A percentile compares a stretch with the other conserved stretches of the same genome.
Conservation (phyloP, 2,797 vertebrate species). For the Cheirogaleus major region DNA sequence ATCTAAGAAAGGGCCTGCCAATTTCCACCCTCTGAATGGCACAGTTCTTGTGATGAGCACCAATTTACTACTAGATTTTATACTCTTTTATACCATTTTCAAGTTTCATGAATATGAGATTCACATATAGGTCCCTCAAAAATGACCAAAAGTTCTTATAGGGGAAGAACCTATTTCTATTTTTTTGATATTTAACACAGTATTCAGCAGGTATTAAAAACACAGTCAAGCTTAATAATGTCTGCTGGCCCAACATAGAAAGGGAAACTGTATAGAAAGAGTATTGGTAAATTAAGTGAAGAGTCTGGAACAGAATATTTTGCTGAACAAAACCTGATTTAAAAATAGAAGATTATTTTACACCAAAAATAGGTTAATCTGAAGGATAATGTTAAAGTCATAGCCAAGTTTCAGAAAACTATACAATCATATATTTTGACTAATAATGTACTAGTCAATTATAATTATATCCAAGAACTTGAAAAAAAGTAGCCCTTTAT, state of each 20-base stretch:
- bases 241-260: background rate
- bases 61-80: background rate
- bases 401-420: background rate
- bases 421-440: slow-evolving; percentile 44
- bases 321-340: background rate
- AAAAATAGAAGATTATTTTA: slow-evolving; percentile 27
- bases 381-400: slow-evolving; percentile 28
- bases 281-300: background rate
- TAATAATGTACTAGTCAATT: background rate
- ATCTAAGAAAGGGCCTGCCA: background rate
- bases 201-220: background rate
- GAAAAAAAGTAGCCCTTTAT: background rate
- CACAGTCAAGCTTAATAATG: background rate
- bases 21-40: background rate
- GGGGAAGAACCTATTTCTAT: background rate
- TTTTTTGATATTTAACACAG: slow-evolving; percentile 2
- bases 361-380: background rate
- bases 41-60: background rate
- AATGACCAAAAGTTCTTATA: background rate
- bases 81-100: background rate
- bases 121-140: background rate
- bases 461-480: background rate
- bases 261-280: background rate
- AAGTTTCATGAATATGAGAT: background rate
- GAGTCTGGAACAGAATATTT: slow-evolving; percentile 6